Percentiles rank a stretch among this genome's conserved stretches.
Conservation (phyloP, 2,888 invertebrate species). For the Clitarchus hookeri region DNA sequence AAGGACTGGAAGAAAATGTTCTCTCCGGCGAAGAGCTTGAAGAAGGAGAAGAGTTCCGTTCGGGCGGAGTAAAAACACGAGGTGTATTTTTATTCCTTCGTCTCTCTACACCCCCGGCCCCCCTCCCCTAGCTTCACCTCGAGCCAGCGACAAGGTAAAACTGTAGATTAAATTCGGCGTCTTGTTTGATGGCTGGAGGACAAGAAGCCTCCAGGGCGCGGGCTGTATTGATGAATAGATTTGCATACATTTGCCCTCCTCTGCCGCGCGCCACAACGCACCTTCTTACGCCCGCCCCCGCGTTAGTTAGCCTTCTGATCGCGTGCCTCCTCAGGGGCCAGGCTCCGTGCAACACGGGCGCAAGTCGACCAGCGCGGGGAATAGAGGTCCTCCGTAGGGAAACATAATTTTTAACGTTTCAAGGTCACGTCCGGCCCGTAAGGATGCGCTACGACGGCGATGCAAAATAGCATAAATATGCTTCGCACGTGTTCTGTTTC, state of each 20-base stretch:
- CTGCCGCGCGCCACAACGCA: background rate
- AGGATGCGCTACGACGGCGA: no score
- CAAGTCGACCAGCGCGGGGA: background rate
- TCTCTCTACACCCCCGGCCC: background rate
- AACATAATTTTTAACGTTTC: no score
- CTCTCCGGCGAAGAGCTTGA: background rate
- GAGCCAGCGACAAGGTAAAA: slow-evolving; percentile 5
- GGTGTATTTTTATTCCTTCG: background rate
- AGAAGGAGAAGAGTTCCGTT: background rate
- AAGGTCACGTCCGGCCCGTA: no score
- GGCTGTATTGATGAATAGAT: slow-evolving; percentile 24
- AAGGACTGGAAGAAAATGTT: background rate
- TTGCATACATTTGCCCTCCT: slow-evolving; percentile 18
- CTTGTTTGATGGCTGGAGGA: slow-evolving; percentile 27
- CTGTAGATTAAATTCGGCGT: slow-evolving; percentile 16
- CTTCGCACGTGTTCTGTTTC: no score
- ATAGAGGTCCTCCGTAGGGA: no score
- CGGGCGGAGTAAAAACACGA: background rate
- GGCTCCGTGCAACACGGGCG: background rate
- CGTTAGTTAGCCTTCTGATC: slow-evolving; percentile 14
- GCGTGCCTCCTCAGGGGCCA: background rate
- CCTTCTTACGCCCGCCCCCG: background rate
- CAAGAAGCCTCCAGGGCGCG: background rate
- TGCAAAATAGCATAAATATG: no score
- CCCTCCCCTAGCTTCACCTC: background rate